These are phyloP conservation scores for Alectura lathami DNA, from an alignment of 2,113 vertebrate genomes.

Conservation along the genomic window DNA sequence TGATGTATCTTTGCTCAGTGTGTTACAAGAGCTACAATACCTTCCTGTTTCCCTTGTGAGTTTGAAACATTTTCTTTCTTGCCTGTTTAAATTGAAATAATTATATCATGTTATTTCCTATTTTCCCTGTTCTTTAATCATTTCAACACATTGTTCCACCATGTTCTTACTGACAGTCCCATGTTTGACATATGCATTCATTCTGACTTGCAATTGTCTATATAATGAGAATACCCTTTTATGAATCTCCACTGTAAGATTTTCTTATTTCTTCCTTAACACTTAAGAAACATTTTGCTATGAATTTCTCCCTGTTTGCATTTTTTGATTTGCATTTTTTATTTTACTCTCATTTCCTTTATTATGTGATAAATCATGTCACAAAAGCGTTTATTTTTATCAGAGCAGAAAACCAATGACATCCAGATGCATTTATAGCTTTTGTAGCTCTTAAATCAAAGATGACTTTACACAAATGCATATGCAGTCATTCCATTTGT, in stretches of 20 bases:
- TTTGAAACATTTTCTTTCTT: background rate
- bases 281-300: background rate
- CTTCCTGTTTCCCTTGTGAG: background rate
- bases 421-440: background rate
- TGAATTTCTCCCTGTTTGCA: background rate
- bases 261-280: background rate
- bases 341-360: background rate
- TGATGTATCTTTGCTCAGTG: background rate
- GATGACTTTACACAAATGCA: background rate
- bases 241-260: background rate
- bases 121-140: background rate
- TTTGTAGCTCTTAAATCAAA: constrained; percentile 14
- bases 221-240: background rate
- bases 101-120: background rate
- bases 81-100: background rate
- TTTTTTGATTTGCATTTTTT: background rate
- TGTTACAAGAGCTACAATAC: background rate
- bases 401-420: background rate
- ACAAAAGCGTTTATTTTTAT: background rate
- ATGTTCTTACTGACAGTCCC: background rate
- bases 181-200: background rate
- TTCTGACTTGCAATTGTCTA: background rate
- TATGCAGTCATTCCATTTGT: background rate
- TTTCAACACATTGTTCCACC: background rate
- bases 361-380: background rate